Conservation (phyloP, 2,797 vertebrate genomes). For the Lithobates sylvaticus region DNA sequence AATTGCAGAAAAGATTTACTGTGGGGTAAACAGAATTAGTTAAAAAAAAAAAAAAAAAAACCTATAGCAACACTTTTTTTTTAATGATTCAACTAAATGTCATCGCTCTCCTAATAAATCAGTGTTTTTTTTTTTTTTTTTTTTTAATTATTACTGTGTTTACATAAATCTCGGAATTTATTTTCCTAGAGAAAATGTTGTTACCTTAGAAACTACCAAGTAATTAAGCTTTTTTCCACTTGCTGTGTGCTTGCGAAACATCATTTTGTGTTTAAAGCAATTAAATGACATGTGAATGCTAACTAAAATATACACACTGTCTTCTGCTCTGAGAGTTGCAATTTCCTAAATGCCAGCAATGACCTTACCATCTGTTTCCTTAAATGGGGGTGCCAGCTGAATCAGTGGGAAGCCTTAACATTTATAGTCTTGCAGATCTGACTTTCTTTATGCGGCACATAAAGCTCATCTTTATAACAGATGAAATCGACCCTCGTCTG, state of each 20-base stretch:
- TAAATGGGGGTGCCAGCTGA: slow-evolving; percentile 61
- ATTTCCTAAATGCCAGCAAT: slow-evolving; percentile 63
- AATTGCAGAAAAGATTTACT: slow-evolving; percentile 37
- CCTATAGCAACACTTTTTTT: slow-evolving; percentile 49
- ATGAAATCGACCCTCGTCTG: slow-evolving; percentile 25
- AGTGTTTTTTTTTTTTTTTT: slow-evolving; percentile 52
- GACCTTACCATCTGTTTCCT: slow-evolving; percentile 63
- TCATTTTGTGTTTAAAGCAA: slow-evolving; percentile 63
- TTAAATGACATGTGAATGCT: slow-evolving; percentile 62
- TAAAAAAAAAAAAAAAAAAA: slow-evolving; percentile 22
- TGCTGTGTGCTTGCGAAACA: slow-evolving; percentile 58
- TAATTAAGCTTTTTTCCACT: slow-evolving; percentile 58
- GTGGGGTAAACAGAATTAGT: slow-evolving; percentile 46
- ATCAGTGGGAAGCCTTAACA: slow-evolving; percentile 58
- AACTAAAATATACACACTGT: slow-evolving; percentile 60
- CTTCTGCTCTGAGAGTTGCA: slow-evolving; percentile 60
- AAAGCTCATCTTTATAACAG: slow-evolving; percentile 23
- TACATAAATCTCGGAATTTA: slow-evolving; percentile 62
- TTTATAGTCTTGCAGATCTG: slow-evolving; percentile 45
- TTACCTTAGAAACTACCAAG: slow-evolving; percentile 61
- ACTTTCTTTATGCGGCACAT: slow-evolving; percentile 45
- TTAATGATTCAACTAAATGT: slow-evolving; percentile 59
- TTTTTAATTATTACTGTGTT: slow-evolving; percentile 61
- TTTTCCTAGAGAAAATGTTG: slow-evolving; percentile 62
- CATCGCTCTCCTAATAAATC: slow-evolving; percentile 58